Evolutionary conservation across 92 coral and sea anemone species (phyloP), one percentile per base, ranked within the genome.

Genomic region (Zoanthus solanderi): DNA sequence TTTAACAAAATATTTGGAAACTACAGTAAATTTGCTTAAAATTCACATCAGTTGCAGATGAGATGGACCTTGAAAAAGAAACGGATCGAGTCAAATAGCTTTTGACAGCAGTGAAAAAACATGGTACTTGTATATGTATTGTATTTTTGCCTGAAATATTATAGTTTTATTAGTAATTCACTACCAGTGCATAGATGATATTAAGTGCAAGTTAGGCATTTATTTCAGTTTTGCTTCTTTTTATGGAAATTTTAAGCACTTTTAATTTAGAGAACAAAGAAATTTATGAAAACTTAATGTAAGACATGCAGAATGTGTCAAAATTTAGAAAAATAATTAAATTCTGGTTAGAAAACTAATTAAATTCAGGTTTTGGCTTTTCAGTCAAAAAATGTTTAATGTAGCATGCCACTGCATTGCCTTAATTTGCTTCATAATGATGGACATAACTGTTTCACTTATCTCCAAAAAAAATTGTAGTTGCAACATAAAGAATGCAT

Each of bases 131-230:
- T n/a, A n/a, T n/a, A n/a, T n/a, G n/a, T 72, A 34, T 72, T 44
- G 28, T 72, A 72, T 17, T 34, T 72, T 72, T 72, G 77, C 77
- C 77, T 4, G 50, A 71, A 71, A 71, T 71, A 34, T 61, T 71
- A 71, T 32, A 31, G 76, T 71, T 71, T 71, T 71, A 71, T 71
- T 71, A 71, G 76, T 71, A 71, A 71, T 71, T 71, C 76, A 71
- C 76, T 71, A 48, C 76, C 76, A 71, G 76, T 32, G 76, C 42
- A 37, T 37, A 37, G 42, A 37, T 37, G 42, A 37, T 37, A 37
- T 4, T 37, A 37, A 37, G 42, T 0, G 42, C 1, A 37, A 37
- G 42, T 37, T 37, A 37, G 42, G 42, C 3, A 37, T 37, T 37
- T 37, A 37, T 37, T 37, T 37, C 42, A 37, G 42, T 37, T 37